Conservation (phyloP, 2,113 vertebrate species). For the Eulacestoma nigropectus region DNA sequence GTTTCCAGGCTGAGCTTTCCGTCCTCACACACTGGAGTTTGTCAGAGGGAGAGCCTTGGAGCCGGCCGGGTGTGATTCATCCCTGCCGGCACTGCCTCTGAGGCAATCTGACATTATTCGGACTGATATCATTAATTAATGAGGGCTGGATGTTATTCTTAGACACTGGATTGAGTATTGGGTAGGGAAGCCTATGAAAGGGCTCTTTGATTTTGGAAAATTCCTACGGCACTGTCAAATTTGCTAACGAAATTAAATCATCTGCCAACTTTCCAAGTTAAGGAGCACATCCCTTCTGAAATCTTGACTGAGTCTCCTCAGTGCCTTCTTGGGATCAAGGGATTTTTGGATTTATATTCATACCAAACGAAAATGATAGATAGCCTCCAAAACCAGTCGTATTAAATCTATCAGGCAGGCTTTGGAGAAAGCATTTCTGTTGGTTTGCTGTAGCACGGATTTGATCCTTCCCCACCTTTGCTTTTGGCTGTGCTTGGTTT, state of each 20-base stretch:
- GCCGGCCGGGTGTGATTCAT: conserved; percentile 35
- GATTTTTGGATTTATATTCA: conserved; percentile 22
- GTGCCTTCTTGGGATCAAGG: conserved; percentile 29
- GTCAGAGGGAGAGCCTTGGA: conserved; percentile 40
- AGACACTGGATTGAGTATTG: conserved; percentile 35
- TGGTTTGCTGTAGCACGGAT: not conserved
- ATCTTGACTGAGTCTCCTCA: conserved; percentile 15
- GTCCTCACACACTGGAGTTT: not conserved
- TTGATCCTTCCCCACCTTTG: not conserved
- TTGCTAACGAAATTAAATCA: conserved; percentile 48
- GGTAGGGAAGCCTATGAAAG: conserved; percentile 55
- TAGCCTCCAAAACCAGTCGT: not conserved
- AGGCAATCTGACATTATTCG: conserved; percentile 61
- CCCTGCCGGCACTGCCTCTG: conserved; percentile 12
- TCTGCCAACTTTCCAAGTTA: conserved; percentile 51
- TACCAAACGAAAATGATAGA: not conserved
- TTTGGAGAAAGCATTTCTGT: not conserved
- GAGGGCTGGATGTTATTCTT: conserved; percentile 59
- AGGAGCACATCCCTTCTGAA: conserved; percentile 41
- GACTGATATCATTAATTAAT: conserved; percentile 67
- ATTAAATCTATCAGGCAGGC: not conserved
- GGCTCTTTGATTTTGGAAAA: conserved; percentile 62
- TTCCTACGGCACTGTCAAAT: conserved; percentile 51
- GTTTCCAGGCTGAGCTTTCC: not conserved
- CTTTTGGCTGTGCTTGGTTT: not conserved